phyloP scores from a whole-genome alignment of 2,888 invertebrate genomes.

The Drosophila putrida region DNA sequence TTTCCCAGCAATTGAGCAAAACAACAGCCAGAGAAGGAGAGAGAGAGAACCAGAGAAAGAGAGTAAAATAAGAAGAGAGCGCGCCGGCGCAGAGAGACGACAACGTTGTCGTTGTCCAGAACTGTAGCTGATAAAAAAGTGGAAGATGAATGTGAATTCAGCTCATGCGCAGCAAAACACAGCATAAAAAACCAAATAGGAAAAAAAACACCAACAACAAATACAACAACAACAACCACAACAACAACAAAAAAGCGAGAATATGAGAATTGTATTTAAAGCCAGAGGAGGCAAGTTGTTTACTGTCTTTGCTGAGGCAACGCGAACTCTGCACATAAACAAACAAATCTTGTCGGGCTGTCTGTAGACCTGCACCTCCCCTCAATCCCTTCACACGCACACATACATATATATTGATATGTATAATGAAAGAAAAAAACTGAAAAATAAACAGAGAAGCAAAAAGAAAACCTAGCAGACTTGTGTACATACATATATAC shows the following conservation, averaged over 20 bases:
- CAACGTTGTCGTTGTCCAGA: conserved; percentile 19
- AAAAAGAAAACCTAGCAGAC: conserved; percentile 19
- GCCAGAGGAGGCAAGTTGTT: conserved; percentile 51
- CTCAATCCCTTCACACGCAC: not conserved
- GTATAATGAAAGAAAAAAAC: conserved; percentile 15
- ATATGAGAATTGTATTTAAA: conserved; percentile 35
- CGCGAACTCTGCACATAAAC: conserved; percentile 58
- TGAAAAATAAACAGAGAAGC: conserved; percentile 37
- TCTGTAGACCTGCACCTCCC: conserved; percentile 16
- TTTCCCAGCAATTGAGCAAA: conserved; percentile 38
- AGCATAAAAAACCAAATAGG: conserved; percentile 18
- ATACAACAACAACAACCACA: no score
- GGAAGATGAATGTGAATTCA: conserved; percentile 41
- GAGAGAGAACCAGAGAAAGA: not conserved
- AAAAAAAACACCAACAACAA: not conserved
- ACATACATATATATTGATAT: not conserved
- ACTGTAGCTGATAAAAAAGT: conserved; percentile 27
- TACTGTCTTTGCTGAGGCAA: conserved; percentile 51
- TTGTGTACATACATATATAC: conserved; percentile 2
- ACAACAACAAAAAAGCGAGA: conserved; percentile 2
- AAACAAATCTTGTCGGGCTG: conserved; percentile 55
- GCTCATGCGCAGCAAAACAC: conserved; percentile 52
- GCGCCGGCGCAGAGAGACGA: conserved; percentile 44
- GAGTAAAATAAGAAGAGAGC: conserved; percentile 3
- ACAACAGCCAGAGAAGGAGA: conserved; percentile 13